Percentiles rank a stretch among this genome's conserved stretches.
phyloP scores from a whole-genome alignment of 2,797 vertebrate genomes.

The Percopsis omiscomaycus region DNA sequence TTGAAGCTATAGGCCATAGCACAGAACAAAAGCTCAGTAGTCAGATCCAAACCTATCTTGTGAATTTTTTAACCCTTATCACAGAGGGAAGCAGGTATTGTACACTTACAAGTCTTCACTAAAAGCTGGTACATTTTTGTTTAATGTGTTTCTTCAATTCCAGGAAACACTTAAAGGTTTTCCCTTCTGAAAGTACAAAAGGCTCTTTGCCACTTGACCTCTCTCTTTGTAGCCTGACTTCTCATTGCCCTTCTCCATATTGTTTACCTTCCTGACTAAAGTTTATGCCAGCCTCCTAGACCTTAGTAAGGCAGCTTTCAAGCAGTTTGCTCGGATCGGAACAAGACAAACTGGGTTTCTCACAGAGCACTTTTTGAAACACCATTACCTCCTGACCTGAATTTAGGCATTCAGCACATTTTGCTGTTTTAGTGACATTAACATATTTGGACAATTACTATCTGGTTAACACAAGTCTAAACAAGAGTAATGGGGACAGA shows the following conservation, averaged over 20 bases:
- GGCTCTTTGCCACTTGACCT: constrained; percentile 39
- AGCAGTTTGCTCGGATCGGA: constrained; percentile 2
- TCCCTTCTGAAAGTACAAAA: constrained; percentile 18
- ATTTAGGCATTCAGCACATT: constrained; percentile 16
- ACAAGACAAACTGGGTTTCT: constrained; percentile 6
- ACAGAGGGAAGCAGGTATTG: no score
- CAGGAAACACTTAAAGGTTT: constrained; percentile 17
- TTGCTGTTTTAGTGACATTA: not conserved
- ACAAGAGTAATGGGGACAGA: not conserved
- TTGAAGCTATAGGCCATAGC: not conserved
- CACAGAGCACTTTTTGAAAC: constrained; percentile 1
- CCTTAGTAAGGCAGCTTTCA: constrained; percentile 57
- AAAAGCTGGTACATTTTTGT: constrained; percentile 10
- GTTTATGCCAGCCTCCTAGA: constrained; percentile 39
- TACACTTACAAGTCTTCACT: no score
- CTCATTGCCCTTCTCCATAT: constrained; percentile 32
- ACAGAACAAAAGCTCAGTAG: not conserved
- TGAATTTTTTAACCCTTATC: not conserved
- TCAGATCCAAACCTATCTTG: constrained; percentile 1
- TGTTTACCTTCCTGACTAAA: constrained; percentile 45
- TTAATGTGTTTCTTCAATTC: constrained; percentile 1
- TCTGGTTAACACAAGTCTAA: constrained; percentile 5
- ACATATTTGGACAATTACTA: not conserved
- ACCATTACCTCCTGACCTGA: constrained; percentile 1
- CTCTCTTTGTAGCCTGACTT: constrained; percentile 38